Percentiles rank a stretch among this genome's conserved stretches.
Evolutionary conservation across 2,113 vertebrate species (phyloP).

Genomic region (Eretmochelys imbricata): DNA sequence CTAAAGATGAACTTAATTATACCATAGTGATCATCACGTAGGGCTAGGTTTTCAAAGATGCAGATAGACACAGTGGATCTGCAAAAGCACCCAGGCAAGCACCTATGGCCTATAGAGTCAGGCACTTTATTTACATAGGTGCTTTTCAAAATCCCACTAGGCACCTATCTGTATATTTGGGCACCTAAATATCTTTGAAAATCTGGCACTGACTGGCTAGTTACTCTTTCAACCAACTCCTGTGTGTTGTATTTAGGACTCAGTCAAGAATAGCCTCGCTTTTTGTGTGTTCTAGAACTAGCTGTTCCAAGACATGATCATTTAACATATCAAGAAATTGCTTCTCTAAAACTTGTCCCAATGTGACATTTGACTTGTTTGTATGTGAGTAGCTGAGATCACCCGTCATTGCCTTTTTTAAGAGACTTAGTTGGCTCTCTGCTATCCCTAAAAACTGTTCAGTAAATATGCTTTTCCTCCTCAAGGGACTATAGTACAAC

Average conservation of each 20-base stretch:
- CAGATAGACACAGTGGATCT: neutral
- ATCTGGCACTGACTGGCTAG: neutral
- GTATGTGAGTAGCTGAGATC: neutral
- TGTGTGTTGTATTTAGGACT: neutral
- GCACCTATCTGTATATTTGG: neutral
- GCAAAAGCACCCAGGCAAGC: neutral
- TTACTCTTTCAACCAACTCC: neutral
- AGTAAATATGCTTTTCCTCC: neutral
- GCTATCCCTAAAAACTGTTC: constrained; percentile 16
- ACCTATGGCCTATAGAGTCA: neutral
- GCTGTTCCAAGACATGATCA: neutral
- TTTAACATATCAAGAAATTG: neutral
- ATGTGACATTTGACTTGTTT: neutral
- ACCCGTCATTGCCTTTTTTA: neutral
- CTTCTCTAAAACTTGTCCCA: neutral
- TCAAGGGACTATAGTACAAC: constrained; percentile 6
- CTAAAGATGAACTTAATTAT: neutral
- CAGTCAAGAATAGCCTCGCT: neutral
- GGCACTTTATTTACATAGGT: neutral
- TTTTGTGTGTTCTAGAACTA: neutral
- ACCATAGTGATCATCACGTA: neutral
- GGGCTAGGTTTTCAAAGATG: neutral
- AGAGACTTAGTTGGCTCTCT: constrained; percentile 26
- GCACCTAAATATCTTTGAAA: neutral
- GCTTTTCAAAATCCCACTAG: neutral